These are phyloP conservation scores for Thecophora atra DNA, from an alignment of 2,888 invertebrate genomes.

Conservation along the genomic window DNA sequence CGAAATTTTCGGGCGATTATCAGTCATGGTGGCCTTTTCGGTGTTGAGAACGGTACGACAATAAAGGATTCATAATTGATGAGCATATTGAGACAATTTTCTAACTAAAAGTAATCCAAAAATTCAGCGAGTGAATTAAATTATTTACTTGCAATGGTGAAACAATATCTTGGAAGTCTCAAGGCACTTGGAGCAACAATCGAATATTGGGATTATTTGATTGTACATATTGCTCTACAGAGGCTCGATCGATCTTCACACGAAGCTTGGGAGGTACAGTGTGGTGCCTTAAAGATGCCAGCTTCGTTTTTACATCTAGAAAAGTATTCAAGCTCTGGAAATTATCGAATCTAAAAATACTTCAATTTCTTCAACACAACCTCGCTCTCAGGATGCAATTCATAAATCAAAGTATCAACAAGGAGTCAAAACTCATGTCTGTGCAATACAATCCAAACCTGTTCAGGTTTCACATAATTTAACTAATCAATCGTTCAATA, in stretches of 20 bases:
- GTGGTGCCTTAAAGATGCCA: background rate
- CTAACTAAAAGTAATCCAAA: background rate
- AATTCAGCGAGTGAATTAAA: background rate
- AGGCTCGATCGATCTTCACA: background rate
- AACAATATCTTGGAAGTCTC: background rate
- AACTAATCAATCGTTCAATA: too few species aligned
- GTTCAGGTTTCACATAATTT: too few species aligned
- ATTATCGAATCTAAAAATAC: too few species aligned
- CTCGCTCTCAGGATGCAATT: too few species aligned
- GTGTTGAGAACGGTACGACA: slow-evolving; percentile 30
- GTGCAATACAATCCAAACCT: too few species aligned
- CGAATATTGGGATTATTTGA: slow-evolving; percentile 2
- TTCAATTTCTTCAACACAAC: background rate
- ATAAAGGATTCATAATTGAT: slow-evolving; percentile 24
- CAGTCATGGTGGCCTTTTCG: slow-evolving; percentile 19
- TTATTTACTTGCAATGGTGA: background rate
- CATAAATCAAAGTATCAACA: too few species aligned
- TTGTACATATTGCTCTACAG: background rate
- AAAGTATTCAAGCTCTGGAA: too few species aligned
- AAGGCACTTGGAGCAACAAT: slow-evolving; percentile 3
- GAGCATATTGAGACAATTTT: slow-evolving; percentile 4
- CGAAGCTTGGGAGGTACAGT: slow-evolving; percentile 5
- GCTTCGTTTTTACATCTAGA: too few species aligned
- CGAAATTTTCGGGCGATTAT: slow-evolving; percentile 31
- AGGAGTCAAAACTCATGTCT: too few species aligned